Evolutionary conservation across 1,140 invertebrate species (phyloP).

Genomic region (Heterodera schachtii): DNA sequence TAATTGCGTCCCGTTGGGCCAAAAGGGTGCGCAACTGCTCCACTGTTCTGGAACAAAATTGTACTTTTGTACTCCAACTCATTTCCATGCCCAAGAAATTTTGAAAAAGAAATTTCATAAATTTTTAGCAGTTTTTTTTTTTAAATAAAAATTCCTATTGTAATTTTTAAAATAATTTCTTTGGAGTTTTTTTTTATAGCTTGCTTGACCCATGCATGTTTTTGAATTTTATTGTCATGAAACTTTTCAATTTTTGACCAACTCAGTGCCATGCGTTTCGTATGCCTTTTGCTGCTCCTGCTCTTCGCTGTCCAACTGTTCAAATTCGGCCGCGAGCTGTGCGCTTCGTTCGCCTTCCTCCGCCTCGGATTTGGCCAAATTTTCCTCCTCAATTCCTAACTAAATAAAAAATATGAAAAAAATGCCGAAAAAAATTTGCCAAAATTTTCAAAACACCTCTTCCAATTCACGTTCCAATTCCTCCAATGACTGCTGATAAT

Average conservation of each 20-base stretch:
- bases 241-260: not conserved
- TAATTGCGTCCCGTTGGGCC: constrained; percentile 75
- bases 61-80: too few species aligned
- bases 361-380: not conserved
- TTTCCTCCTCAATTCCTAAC: constrained; percentile 1
- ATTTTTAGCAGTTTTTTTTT: too few species aligned
- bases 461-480: not conserved
- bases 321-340: not conserved
- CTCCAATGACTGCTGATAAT: not conserved
- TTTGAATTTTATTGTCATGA: not conserved
- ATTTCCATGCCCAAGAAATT: too few species aligned
- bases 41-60: constrained; percentile 69
- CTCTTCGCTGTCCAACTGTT: not conserved
- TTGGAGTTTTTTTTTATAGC: not conserved
- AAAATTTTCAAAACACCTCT: not conserved
- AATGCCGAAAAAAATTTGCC: not conserved
- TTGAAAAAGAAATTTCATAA: too few species aligned
- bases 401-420: not conserved
- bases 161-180: not conserved
- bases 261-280: not conserved
- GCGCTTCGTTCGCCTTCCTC: not conserved
- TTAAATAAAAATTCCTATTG: not conserved
- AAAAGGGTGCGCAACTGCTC: constrained; percentile 74
- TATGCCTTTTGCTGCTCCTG: not conserved
- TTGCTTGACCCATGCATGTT: too few species aligned